phyloP scores from a whole-genome alignment of 2,888 invertebrate genomes.

The Rhingia rostrata region DNA sequence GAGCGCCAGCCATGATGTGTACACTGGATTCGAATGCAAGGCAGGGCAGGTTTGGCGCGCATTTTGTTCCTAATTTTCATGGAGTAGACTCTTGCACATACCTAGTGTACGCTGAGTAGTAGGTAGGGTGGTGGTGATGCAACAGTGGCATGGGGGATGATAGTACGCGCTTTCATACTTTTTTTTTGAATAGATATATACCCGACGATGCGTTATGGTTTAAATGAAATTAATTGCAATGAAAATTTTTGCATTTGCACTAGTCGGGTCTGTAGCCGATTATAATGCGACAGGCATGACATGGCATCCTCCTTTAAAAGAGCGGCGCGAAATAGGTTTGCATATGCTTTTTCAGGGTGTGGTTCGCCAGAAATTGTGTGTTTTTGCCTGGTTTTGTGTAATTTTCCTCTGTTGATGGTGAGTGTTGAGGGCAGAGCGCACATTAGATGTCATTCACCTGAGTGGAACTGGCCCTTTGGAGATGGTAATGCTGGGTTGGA shows the following conservation, averaged over 20 bases:
- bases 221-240: constrained; percentile 69
- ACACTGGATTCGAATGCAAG: constrained; percentile 72
- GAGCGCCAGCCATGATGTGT: constrained; percentile 71
- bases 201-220: constrained; percentile 49
- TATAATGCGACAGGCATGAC: constrained; percentile 39
- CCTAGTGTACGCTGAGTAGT: constrained; percentile 28
- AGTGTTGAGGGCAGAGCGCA: constrained; percentile 30
- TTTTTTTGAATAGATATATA: constrained; percentile 34
- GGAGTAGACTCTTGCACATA: constrained; percentile 32
- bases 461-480: constrained; percentile 32
- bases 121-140: constrained; percentile 5
- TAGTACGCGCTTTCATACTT: constrained; percentile 31
- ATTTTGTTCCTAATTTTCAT: constrained; percentile 72
- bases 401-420: constrained; percentile 33
- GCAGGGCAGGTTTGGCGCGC: constrained; percentile 75
- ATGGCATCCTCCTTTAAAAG: constrained; percentile 41
- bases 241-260: constrained; percentile 9
- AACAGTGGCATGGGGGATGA: constrained; percentile 21
- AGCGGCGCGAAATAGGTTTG: constrained; percentile 35
- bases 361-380: constrained; percentile 62
- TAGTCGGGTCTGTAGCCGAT: constrained; percentile 18
- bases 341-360: constrained; percentile 68
- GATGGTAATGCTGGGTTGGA: neutral
- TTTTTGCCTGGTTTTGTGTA: constrained; percentile 44
- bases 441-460: constrained; percentile 69